These are phyloP conservation scores for Exephanes ischioxanthus DNA, from an alignment of 2,888 invertebrate species.

Conservation along the genomic window DNA sequence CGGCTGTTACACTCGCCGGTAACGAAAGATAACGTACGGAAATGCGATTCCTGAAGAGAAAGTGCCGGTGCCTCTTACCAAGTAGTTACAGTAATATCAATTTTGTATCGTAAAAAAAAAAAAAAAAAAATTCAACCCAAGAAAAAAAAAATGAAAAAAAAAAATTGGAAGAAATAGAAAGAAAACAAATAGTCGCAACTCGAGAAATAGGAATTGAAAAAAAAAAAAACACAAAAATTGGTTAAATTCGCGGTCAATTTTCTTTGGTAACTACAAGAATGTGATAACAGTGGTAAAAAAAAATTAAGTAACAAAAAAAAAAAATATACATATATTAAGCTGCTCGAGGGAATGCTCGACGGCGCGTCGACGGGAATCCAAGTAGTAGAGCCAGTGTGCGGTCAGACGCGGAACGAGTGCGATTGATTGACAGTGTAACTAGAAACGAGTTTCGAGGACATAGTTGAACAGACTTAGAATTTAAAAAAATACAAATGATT, in stretches of 20 bases:
- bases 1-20: slow-evolving; percentile 59
- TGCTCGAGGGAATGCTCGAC: not conserved
- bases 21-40: slow-evolving; percentile 57
- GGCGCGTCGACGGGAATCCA: not conserved
- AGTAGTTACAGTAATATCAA: slow-evolving; percentile 61
- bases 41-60: slow-evolving; percentile 83
- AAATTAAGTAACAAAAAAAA: slow-evolving; percentile 13
- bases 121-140: slow-evolving; percentile 14
- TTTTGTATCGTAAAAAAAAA: slow-evolving; percentile 41
- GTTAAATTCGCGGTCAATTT: slow-evolving; percentile 16
- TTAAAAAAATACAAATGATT: slow-evolving; percentile 30
- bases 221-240: slow-evolving; percentile 12
- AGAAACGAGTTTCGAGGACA: slow-evolving; percentile 2
- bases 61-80: slow-evolving; percentile 81
- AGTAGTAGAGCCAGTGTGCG: slow-evolving; percentile 40
- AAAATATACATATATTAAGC: not conserved
- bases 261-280: slow-evolving; percentile 30
- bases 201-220: slow-evolving; percentile 20
- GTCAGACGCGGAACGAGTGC: slow-evolving; percentile 17
- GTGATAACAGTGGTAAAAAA: slow-evolving; percentile 41
- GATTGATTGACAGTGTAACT: slow-evolving; percentile 3
- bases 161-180: not conserved
- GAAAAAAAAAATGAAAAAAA: not conserved
- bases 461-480: not conserved
- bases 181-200: not conserved